Evolutionary conservation across 2,888 invertebrate species (phyloP).

Genomic region (Drosophila paramelanica): DNA sequence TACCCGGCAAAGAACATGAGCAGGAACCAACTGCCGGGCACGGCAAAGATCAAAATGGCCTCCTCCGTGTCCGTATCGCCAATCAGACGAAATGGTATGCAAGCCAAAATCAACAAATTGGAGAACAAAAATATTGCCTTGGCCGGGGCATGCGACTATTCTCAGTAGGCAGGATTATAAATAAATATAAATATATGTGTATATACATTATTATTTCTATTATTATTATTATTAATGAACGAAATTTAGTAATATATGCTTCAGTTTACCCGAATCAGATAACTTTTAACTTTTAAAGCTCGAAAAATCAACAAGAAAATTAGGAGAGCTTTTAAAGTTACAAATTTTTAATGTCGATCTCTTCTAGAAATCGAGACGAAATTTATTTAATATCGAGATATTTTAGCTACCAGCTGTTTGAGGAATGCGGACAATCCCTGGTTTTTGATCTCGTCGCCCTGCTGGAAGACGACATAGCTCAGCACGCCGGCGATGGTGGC

Average conservation of each 20-base stretch:
- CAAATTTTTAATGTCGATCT: no score
- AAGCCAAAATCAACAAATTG: slow-evolving; percentile 94
- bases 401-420: slow-evolving; percentile 91
- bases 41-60: slow-evolving; percentile 94
- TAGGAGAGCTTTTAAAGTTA: no score
- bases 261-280: no score
- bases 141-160: slow-evolving; percentile 96
- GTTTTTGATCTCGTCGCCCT: slow-evolving; percentile 97
- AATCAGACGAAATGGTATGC: slow-evolving; percentile 93
- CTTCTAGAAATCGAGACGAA: no score
- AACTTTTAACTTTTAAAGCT: no score
- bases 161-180: slow-evolving; percentile 14
- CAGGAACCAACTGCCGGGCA: slow-evolving; percentile 98
- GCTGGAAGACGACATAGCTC: slow-evolving; percentile 95
- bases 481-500: slow-evolving; percentile 94
- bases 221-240: no score
- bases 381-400: no score
- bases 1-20: slow-evolving; percentile 99
- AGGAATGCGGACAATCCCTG: slow-evolving; percentile 96
- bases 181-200: neutral
- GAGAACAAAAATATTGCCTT: slow-evolving; percentile 97
- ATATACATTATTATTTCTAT: no score
- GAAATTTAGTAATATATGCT: no score
- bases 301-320: no score
- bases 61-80: slow-evolving; percentile 93